Base-by-base conservation (phyloP, 2,797 vertebrate genomes). In the Urocyon cinereoargenteus region DNA sequence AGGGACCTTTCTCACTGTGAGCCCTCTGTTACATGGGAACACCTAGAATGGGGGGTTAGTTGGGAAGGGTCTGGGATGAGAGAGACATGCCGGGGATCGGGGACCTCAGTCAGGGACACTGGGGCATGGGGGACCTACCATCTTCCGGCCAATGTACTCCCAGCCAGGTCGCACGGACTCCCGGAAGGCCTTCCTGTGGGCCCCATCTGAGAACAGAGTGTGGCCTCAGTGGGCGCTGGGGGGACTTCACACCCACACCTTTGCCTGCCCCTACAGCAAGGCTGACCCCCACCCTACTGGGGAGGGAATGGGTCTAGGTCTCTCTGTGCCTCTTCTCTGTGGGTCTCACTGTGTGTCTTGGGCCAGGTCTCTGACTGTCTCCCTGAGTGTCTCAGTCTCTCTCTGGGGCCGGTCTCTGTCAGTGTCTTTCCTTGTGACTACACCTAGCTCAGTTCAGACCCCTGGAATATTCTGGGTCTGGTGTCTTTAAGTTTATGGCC, bases 61-160 rank as follows among this genome's bases (percentile, higher is more conserved):
- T 0, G 14, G 90, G 49, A n/a, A 79, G 28, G 31, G 16, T 12
- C 64, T 34, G 59, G 57, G 36, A 12, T 0, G 0, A 28, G 16
- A 78, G 34, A 61, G 59, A 6, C 2, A 12, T 16, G 21, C 28
- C 36, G 26, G 55, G 70, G 36, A 5, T 79, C 14, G 2, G 36
- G 18, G 21, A 75, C 36, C 49, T 45, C 4, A 3, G 45, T 28
- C 21, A 77, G 40, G 66, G 79, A 81, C 7, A 36, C 18, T 15
- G 34, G 5, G 34, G 18, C 12, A 6, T 55, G 14, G 15, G 59
- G 57, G 1, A 77, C 99, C 99, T 98, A 99, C 99, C 99, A 99
- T 99, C 98, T 99, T 99, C 96, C 99, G 99, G 91, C 99, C 99
- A 5, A 99, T 99, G 98, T 99, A 99, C 98, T 99, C 99, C 99